Conservation (phyloP, 2,888 invertebrate species). For the Caenorhabditis sp. region DNA sequence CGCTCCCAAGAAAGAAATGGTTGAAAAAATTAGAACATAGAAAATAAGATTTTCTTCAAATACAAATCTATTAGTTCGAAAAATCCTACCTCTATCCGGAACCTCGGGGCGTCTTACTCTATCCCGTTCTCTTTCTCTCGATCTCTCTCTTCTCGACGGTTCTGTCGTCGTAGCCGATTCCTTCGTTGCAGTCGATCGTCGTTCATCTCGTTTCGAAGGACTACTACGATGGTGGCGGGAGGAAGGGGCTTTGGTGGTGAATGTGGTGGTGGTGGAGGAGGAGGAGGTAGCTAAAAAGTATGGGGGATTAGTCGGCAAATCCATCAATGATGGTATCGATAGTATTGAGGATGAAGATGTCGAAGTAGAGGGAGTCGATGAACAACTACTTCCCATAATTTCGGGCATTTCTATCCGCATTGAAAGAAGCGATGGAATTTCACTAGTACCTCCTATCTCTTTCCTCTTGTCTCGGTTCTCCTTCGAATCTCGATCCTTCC, state of each 20-base stretch:
- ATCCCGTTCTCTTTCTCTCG: slow-evolving; percentile 5
- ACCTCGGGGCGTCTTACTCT: neutral
- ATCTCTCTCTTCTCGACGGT: slow-evolving; percentile 10
- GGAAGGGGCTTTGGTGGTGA: neutral
- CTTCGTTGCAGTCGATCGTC: neutral
- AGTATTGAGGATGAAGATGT: slow-evolving; percentile 6
- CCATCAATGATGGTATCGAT: slow-evolving; percentile 35
- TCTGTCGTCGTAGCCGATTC: neutral
- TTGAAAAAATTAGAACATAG: neutral
- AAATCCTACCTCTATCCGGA: neutral
- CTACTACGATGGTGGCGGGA: neutral
- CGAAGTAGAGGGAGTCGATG: slow-evolving; percentile 7
- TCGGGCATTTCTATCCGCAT: slow-evolving; percentile 28
- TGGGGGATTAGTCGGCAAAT: slow-evolving; percentile 30
- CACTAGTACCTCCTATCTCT: slow-evolving; percentile 11
- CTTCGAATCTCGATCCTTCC: neutral
- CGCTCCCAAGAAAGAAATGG: too few relatives aligned
- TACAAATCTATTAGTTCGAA: too few relatives aligned
- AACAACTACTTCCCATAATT: slow-evolving; percentile 14
- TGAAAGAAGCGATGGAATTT: slow-evolving; percentile 34
- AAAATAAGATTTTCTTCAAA: neutral
- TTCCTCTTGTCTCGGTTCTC: too few relatives aligned
- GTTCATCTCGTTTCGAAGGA: neutral
- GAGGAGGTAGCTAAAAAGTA: slow-evolving; percentile 28
- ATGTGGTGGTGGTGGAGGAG: slow-evolving; percentile 1